These are phyloP conservation scores for Agriotes lineatus DNA, from an alignment of 2,888 invertebrate species.

Conservation along the genomic window DNA sequence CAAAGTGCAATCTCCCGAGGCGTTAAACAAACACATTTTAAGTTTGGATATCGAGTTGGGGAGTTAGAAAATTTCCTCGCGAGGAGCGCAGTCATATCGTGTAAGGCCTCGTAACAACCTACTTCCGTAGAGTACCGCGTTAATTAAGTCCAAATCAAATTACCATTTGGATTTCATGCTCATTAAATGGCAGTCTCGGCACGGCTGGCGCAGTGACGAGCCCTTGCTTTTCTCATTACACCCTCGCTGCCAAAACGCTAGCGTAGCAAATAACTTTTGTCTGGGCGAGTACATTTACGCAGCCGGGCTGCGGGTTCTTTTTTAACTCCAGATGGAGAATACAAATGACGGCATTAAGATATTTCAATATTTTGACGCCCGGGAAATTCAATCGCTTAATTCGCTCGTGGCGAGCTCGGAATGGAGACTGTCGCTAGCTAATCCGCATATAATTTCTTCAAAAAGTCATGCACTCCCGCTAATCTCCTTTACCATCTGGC, in stretches of 20 bases:
- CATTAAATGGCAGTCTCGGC: conserved; percentile 64
- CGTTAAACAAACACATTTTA: conserved; percentile 33
- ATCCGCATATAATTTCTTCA: conserved; percentile 38
- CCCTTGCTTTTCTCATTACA: conserved; percentile 53
- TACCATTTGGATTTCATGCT: conserved; percentile 67
- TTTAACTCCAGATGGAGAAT: conserved; percentile 35
- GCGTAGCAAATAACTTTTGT: conserved; percentile 45
- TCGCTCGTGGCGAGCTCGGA: conserved; percentile 14
- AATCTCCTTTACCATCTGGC: too few species aligned
- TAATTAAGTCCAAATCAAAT: conserved; percentile 67
- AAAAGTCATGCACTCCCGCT: conserved; percentile 5
- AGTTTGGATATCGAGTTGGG: conserved; percentile 21
- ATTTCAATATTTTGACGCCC: conserved; percentile 28
- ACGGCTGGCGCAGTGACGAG: conserved; percentile 55
- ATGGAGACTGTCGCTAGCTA: conserved; percentile 23
- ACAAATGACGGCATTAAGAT: conserved; percentile 36
- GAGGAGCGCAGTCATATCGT: conserved; percentile 36
- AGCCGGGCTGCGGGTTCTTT: conserved; percentile 32
- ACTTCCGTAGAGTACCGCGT: conserved; percentile 56
- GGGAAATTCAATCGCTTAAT: conserved; percentile 30
- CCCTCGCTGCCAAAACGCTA: conserved; percentile 39
- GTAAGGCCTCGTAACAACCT: conserved; percentile 42
- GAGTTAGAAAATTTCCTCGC: conserved; percentile 31
- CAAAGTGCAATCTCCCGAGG: conserved; percentile 29
- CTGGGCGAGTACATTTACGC: conserved; percentile 39